Percentiles rank a stretch among this genome's conserved stretches.
Evolutionary conservation across 1,140 invertebrate species (phyloP).

Genomic region (Ylistrum balloti): DNA sequence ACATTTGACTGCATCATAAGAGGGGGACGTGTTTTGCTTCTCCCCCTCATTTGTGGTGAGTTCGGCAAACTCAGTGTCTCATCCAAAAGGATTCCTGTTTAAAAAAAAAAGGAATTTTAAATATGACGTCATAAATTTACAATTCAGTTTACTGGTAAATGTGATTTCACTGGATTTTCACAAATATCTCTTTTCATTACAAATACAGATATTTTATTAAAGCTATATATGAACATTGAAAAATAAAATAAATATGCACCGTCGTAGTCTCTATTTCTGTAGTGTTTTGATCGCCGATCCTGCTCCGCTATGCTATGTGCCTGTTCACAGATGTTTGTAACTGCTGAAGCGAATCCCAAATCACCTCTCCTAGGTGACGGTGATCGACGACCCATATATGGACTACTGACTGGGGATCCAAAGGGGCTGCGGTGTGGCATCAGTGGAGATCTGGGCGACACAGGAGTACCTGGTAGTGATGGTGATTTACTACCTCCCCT

Average conservation of each 20-base stretch:
- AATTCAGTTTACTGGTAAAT: no score
- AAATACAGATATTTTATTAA: no score
- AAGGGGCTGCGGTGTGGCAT: conserved; percentile 71
- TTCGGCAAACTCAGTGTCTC: conserved; percentile 75
- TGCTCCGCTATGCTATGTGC: conserved; percentile 78
- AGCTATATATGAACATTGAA: no score
- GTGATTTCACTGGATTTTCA: no score
- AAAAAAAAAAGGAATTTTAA: no score
- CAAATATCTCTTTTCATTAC: no score
- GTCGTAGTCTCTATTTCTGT: conserved; percentile 63
- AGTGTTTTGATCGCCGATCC: conserved; percentile 71
- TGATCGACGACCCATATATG: conserved; percentile 70
- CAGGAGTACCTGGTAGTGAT: conserved; percentile 68
- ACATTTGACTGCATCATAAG: conserved; percentile 74
- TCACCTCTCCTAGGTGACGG: conserved; percentile 73
- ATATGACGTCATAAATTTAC: no score
- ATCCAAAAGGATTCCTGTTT: conserved; percentile 60
- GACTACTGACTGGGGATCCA: conserved; percentile 73
- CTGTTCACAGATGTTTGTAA: conserved; percentile 77
- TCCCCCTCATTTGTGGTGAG: conserved; percentile 72
- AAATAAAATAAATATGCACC: neutral
- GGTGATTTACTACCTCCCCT: conserved; percentile 66
- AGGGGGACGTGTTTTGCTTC: conserved; percentile 69
- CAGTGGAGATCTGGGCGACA: conserved; percentile 64
- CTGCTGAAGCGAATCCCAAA: conserved; percentile 79